phyloP scores from a whole-genome alignment of 2,888 invertebrate species.

The Nipponacmea schrenckii region DNA sequence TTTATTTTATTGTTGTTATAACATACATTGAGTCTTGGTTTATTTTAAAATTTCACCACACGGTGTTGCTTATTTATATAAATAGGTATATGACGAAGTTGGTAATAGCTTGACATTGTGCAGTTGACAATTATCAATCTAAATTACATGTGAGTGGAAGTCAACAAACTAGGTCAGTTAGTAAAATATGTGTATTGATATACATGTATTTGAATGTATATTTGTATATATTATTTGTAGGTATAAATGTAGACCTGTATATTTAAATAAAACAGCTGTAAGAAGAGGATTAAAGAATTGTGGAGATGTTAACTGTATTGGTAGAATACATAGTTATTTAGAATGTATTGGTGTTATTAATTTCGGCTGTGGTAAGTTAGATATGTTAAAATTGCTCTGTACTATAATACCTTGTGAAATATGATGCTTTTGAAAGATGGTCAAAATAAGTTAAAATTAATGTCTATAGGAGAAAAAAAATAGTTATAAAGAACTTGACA shows the following conservation, averaged over 20 bases:
- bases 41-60: not conserved
- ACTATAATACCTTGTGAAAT: not conserved
- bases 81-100: no score
- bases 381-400: not conserved
- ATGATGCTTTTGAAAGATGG: not conserved
- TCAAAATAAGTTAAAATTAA: no score
- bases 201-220: no score
- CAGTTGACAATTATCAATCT: no score
- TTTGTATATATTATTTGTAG: constrained; percentile 35
- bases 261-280: constrained; percentile 74
- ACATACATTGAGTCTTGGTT: not conserved
- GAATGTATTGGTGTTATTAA: constrained; percentile 76
- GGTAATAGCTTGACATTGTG: no score
- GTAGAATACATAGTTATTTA: constrained; percentile 73
- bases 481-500: not conserved
- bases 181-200: no score
- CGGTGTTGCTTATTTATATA: no score
- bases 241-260: constrained; percentile 71
- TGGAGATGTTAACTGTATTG: constrained; percentile 75
- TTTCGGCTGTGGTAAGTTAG: constrained; percentile 73
- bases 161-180: no score
- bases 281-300: constrained; percentile 73
- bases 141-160: no score
- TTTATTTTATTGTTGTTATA: not conserved
- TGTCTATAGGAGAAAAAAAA: no score